phyloP scores from a whole-genome alignment of 2,888 invertebrate species.

The Lithosia quadra region DNA sequence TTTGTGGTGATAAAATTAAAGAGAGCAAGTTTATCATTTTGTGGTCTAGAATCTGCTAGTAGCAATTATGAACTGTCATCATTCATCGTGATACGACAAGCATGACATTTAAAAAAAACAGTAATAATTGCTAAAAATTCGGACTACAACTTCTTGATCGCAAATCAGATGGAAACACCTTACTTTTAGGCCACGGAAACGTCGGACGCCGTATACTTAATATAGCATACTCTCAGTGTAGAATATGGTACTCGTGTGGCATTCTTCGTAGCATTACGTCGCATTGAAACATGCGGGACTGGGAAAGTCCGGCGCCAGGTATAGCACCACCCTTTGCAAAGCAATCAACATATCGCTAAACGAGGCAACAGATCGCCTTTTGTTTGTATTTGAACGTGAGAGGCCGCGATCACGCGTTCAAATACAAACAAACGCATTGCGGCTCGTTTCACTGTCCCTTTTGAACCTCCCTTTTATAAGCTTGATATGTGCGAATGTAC shows the following conservation, averaged over 20 bases:
- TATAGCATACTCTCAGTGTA: not conserved
- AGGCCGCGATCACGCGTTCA: not conserved
- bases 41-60: no score
- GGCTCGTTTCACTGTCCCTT: conserved; percentile 3
- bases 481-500: not conserved
- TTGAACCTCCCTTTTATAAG: conserved; percentile 10
- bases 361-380: conserved; percentile 1
- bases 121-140: no score
- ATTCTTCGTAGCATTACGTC: not conserved
- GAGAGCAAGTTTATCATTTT: no score
- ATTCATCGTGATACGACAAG: no score
- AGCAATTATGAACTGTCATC: no score
- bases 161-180: no score
- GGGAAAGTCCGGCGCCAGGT: not conserved
- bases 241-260: no score
- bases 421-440: conserved; percentile 8
- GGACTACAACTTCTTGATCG: no score
- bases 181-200: no score
- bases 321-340: not conserved
- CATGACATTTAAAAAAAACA: no score
- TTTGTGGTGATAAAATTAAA: no score
- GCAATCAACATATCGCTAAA: conserved; percentile 7
- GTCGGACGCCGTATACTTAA: no score
- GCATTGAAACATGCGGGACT: not conserved
- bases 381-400: conserved; percentile 7